Evolutionary conservation across 1,140 invertebrate genomes (phyloP).

Genomic region (Calosoma granatense): DNA sequence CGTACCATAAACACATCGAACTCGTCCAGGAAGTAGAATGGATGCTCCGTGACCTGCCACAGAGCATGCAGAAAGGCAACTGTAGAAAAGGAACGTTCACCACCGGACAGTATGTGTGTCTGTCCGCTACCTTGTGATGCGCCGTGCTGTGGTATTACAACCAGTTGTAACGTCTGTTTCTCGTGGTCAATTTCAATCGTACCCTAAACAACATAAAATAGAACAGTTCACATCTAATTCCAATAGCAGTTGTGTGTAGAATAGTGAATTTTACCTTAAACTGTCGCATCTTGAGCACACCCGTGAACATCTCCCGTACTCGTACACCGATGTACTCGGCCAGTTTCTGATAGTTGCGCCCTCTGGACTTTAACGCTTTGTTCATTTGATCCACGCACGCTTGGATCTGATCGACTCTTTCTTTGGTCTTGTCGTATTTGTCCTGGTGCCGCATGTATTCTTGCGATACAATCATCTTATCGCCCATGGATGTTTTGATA

Average conservation of each 20-base stretch:
- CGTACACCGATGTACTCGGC: slow-evolving; percentile 26
- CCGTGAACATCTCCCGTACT: slow-evolving; percentile 25
- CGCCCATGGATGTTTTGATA: background rate
- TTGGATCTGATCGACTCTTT: slow-evolving; percentile 17
- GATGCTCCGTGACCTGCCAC: slow-evolving; percentile 83
- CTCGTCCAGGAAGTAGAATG: slow-evolving; percentile 94
- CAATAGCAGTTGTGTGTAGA: background rate
- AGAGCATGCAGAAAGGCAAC: slow-evolving; percentile 88
- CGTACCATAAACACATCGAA: slow-evolving; percentile 96
- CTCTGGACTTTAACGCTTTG: slow-evolving; percentile 17
- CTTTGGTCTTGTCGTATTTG: slow-evolving; percentile 16
- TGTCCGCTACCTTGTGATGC: slow-evolving; percentile 32
- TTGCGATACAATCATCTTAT: background rate
- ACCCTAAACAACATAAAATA: slow-evolving; percentile 34
- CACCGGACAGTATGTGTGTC: slow-evolving; percentile 74
- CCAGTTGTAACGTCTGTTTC: slow-evolving; percentile 43
- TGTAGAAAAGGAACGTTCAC: slow-evolving; percentile 90
- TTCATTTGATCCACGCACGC: slow-evolving; percentile 15
- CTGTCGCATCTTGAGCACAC: slow-evolving; percentile 24
- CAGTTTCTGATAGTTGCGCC: slow-evolving; percentile 22
- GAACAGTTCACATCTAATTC: slow-evolving; percentile 1
- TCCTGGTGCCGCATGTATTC: slow-evolving; percentile 17
- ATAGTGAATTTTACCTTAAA: slow-evolving; percentile 21
- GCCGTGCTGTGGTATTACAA: slow-evolving; percentile 42
- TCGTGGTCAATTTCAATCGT: slow-evolving; percentile 49